Conservation (phyloP, 2,113 vertebrate species). For the Origma solitaria region DNA sequence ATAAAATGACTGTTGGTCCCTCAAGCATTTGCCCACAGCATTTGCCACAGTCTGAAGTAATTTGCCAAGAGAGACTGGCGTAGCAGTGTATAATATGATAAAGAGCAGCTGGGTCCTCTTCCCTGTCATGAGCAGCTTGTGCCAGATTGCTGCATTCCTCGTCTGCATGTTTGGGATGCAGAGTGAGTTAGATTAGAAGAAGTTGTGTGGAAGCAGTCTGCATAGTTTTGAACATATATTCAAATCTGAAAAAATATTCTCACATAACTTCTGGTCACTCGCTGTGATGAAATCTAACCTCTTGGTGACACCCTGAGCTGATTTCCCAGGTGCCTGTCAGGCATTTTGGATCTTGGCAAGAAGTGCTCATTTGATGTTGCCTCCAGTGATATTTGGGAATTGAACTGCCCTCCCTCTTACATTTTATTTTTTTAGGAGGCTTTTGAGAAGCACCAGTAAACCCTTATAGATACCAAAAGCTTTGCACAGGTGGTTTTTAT, state of each 20-base stretch:
- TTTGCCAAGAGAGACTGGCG: background rate
- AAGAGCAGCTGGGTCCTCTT: background rate
- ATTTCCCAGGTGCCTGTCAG: background rate
- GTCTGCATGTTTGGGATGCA: background rate
- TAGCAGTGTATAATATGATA: background rate
- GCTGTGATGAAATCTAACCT: background rate
- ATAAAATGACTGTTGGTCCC: background rate
- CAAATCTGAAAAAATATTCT: background rate
- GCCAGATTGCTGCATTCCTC: background rate
- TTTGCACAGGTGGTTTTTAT: background rate
- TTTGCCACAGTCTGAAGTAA: constrained; percentile 33
- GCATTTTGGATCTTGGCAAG: background rate
- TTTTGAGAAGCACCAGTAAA: background rate
- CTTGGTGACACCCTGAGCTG: background rate
- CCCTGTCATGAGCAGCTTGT: background rate
- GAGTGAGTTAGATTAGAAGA: background rate
- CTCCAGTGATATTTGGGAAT: background rate
- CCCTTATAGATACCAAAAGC: background rate
- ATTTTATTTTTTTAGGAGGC: background rate
- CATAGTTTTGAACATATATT: background rate
- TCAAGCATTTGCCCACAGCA: background rate
- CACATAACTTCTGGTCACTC: background rate
- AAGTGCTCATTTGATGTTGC: background rate
- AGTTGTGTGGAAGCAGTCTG: constrained; percentile 5
- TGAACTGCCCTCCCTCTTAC: background rate